phyloP scores from a whole-genome alignment of 2,113 vertebrate species.

The Corynorhinus townsendii region DNA sequence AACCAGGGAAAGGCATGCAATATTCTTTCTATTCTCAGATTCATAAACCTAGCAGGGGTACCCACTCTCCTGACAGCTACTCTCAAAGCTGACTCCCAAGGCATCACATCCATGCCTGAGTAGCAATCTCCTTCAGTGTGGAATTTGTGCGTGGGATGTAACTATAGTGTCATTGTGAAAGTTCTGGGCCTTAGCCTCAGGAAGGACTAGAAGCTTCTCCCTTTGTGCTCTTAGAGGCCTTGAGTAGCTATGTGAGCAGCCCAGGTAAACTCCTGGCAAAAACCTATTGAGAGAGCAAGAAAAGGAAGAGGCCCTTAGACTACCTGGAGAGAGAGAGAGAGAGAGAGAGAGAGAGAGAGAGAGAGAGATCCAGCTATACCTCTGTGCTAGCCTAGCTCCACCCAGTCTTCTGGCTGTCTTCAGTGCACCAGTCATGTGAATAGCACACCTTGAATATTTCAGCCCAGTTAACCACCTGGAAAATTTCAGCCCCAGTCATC shows the following conservation, averaged over 20 bases:
- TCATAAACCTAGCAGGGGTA: not conserved
- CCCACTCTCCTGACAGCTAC: not conserved
- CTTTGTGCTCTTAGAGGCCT: not conserved
- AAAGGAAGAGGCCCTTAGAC: not conserved
- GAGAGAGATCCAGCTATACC: not conserved
- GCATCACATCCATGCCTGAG: not conserved
- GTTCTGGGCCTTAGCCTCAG: not conserved
- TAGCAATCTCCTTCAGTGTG: too few species aligned
- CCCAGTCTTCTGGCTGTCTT: not conserved
- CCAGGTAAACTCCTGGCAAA: not conserved
- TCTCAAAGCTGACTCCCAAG: not conserved
- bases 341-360: too few species aligned
- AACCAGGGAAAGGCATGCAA: not conserved
- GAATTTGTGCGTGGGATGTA: not conserved
- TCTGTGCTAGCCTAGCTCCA: fast-evolving
- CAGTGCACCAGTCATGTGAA: not conserved
- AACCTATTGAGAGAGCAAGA: not conserved
- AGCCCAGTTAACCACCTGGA: not conserved
- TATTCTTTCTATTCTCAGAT: not conserved
- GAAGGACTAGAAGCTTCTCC: not conserved
- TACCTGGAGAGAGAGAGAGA: too few species aligned
- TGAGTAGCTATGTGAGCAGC: not conserved
- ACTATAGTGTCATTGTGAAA: not conserved
- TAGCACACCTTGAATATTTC: not conserved
- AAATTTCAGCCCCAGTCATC: not conserved